phyloP scores from a whole-genome alignment of 2,888 invertebrate genomes.

The Amphipoea oculea region DNA sequence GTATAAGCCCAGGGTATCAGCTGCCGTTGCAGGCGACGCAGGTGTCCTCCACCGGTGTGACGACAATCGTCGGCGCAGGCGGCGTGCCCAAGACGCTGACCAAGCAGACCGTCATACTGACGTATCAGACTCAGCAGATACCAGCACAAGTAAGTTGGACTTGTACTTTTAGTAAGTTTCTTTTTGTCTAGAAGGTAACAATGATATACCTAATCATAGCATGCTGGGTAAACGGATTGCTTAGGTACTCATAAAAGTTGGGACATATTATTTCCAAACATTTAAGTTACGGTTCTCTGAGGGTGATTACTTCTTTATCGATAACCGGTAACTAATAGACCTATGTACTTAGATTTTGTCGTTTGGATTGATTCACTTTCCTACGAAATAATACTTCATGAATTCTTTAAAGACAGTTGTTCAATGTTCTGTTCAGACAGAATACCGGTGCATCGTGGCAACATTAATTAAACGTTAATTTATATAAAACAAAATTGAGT shows the following conservation, averaged over 20 bases:
- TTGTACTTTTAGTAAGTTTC: background rate
- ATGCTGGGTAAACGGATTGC: no score
- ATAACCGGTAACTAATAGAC: no score
- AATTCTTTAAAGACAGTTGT: no score
- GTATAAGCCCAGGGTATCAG: conserved; percentile 72
- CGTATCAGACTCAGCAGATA: conserved; percentile 86
- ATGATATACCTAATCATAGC: background rate
- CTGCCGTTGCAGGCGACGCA: conserved; percentile 80
- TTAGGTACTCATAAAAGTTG: no score
- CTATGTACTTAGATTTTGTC: no score
- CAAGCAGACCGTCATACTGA: conserved; percentile 88
- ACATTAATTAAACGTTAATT: background rate
- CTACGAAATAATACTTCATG: background rate
- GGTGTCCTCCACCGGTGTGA: conserved; percentile 79
- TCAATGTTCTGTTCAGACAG: no score
- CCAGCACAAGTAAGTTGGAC: conserved; percentile 72
- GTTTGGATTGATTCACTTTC: no score
- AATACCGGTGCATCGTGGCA: background rate
- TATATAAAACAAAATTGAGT: background rate
- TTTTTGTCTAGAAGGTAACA: background rate
- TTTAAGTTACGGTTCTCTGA: background rate
- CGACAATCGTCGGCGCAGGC: conserved; percentile 80
- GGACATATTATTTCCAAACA: background rate
- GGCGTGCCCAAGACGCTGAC: conserved; percentile 86
- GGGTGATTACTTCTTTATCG: no score